A percentile compares a stretch with the other conserved stretches of the same genome.
Evolutionary conservation across 2,888 invertebrate genomes (phyloP).

Genomic region (Nyleta sp.): DNA sequence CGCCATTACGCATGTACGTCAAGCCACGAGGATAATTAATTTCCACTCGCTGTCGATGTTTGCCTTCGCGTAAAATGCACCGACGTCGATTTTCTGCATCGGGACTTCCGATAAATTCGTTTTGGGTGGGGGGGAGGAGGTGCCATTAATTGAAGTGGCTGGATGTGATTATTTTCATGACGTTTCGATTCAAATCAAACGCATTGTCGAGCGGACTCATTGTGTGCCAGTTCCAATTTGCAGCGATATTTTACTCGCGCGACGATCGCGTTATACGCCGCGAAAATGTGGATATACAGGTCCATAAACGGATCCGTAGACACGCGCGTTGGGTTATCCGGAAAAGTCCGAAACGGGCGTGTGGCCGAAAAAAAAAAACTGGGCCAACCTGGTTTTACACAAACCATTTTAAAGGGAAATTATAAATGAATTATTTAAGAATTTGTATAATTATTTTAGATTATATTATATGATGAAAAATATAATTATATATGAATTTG

Average conservation of each 20-base stretch:
- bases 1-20: slow-evolving; percentile 58
- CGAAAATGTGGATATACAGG: slow-evolving; percentile 42
- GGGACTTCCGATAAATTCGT: slow-evolving; percentile 72
- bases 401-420: too few relatives aligned
- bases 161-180: slow-evolving; percentile 78
- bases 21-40: slow-evolving; percentile 62
- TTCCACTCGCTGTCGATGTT: slow-evolving; percentile 60
- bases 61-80: slow-evolving; percentile 64
- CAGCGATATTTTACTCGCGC: slow-evolving; percentile 67
- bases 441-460: too few relatives aligned
- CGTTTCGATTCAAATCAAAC: slow-evolving; percentile 76
- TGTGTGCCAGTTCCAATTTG: slow-evolving; percentile 73
- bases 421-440: too few relatives aligned
- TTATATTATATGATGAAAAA: too few relatives aligned
- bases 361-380: too few relatives aligned
- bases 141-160: slow-evolving; percentile 75
- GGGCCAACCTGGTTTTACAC: too few relatives aligned
- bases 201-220: slow-evolving; percentile 75
- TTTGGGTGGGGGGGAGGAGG: slow-evolving; percentile 42
- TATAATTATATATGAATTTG: too few relatives aligned
- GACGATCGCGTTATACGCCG: slow-evolving; percentile 46
- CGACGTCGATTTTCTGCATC: slow-evolving; percentile 69
- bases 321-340: slow-evolving; percentile 23
- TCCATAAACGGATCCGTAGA: slow-evolving; percentile 55
- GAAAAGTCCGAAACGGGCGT: slow-evolving; percentile 18